phyloP scores from a whole-genome alignment of 1,140 invertebrate genomes.

The Solen grandis region DNA sequence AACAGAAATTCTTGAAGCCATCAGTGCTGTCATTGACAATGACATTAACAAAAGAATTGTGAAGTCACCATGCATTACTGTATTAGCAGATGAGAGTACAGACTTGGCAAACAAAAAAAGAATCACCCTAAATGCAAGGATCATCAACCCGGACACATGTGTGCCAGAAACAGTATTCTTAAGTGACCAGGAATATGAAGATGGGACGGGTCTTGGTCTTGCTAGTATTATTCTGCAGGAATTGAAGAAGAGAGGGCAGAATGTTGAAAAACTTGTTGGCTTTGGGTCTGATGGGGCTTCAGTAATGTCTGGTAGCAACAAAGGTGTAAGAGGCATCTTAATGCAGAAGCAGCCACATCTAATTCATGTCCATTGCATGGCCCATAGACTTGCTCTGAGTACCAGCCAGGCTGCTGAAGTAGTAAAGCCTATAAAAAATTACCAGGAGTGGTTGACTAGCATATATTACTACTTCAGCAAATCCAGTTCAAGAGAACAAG shows the following conservation, averaged over 20 bases:
- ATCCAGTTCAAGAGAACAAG: background rate
- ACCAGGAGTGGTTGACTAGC: background rate
- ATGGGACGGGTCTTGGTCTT: conserved; percentile 2
- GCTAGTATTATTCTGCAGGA: background rate
- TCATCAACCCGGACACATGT: too few species aligned
- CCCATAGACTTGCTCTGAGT: conserved; percentile 38
- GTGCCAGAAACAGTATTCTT: background rate
- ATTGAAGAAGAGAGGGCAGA: background rate
- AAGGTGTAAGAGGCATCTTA: conserved; percentile 5
- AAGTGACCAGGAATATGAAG: too few species aligned
- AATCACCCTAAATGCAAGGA: too few species aligned
- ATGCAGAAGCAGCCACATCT: background rate
- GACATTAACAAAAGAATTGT: background rate
- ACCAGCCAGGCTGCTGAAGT: too few species aligned
- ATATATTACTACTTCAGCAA: background rate
- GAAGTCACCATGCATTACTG: background rate
- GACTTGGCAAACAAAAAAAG: too few species aligned
- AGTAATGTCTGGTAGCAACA: conserved; percentile 15
- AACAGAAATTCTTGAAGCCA: background rate
- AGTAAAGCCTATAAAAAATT: too few species aligned
- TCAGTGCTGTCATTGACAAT: background rate
- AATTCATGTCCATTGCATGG: conserved; percentile 25
- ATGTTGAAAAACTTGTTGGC: too few species aligned
- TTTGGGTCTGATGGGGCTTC: conserved; percentile 26
- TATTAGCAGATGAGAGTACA: background rate